These are phyloP conservation scores for Agrotis ipsilon DNA, from an alignment of 2,888 invertebrate genomes.

Conservation along the genomic window DNA sequence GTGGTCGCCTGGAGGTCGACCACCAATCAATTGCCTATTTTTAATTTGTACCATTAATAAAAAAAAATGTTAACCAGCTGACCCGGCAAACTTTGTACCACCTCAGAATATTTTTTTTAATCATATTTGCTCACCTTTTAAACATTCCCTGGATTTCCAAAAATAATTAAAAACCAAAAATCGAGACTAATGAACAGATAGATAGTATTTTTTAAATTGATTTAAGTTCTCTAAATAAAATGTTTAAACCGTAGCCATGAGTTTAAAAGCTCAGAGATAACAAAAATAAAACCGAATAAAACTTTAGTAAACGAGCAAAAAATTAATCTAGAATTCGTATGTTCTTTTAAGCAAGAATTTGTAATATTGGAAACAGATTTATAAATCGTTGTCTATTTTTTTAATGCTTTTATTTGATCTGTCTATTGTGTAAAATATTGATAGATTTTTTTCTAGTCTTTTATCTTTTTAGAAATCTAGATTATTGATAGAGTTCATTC, in stretches of 20 bases:
- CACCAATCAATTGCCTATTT: too few relatives aligned
- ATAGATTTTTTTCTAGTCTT: conserved; percentile 3
- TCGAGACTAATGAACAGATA: too few relatives aligned
- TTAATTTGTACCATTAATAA: too few relatives aligned
- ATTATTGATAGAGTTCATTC: neutral
- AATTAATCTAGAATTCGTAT: conserved; percentile 18
- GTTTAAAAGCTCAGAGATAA: neutral
- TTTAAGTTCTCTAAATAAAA: neutral
- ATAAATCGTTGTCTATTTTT: conserved; percentile 11
- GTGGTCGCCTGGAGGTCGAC: too few relatives aligned
- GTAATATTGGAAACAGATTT: conserved; percentile 36
- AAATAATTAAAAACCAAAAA: too few relatives aligned
- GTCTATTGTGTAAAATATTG: conserved; percentile 2
- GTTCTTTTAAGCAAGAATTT: conserved; percentile 15
- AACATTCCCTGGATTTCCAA: too few relatives aligned
- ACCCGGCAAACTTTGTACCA: too few relatives aligned
- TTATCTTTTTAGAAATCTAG: neutral
- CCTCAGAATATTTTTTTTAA: too few relatives aligned
- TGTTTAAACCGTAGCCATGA: neutral
- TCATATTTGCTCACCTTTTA: too few relatives aligned
- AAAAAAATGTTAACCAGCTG: too few relatives aligned
- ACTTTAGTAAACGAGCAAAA: neutral
- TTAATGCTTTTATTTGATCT: conserved; percentile 11
- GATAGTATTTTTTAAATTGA: too few relatives aligned
- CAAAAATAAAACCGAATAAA: conserved; percentile 15